Base-by-base conservation (phyloP, 2,113 vertebrate species). In the Nibea albiflora region DNA sequence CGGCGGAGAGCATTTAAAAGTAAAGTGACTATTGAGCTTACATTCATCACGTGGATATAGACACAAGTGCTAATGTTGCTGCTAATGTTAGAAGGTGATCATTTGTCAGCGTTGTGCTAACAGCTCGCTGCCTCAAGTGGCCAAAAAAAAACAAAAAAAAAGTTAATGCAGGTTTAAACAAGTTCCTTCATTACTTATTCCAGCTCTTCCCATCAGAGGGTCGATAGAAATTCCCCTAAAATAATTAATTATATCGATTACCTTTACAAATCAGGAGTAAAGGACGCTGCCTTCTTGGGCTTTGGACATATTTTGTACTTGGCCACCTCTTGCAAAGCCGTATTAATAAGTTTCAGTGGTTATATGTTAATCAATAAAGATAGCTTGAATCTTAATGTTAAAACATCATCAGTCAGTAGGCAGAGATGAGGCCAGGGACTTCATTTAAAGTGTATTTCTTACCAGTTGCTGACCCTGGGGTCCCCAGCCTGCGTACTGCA, bases 401-500 rank as follows among this genome's bases (percentile, higher is more conserved):
- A 42, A 35, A 77, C 52, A 28, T 20, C 15, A 53, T 4, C 57
- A 0, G 4, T 68, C 64, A n/a, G 16, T 22, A 54, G 50, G 16
- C 24, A 12, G 52, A 65, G 22, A 22, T 8, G 11, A 57, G 14
- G 22, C 56, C 46, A 19, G 39, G 61, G 22, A 54, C 39, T 15
- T 73, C 31, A 20, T 85, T 65, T 65, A 24, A 79, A 65, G 39
- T 69, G 65, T 22, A 0, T 56, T 87, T 78, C 96, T 98, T 94
- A 99, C 98, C 98, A 99, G 95, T 84, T 99, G 98, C 88, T 99
- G 98, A 54, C 96, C 98, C 83, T 95, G 95, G 0, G 97, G 97
- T 22, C 98, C 98, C 98, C 98, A 99, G 85, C 98, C 98, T 1
- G 98, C 98, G 3, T 95, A 99, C 89, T 98, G 98, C 80, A 99